Percentiles rank a stretch among this genome's conserved stretches.
Conservation (phyloP, 2,113 vertebrate genomes). For the Sterna hirundo region DNA sequence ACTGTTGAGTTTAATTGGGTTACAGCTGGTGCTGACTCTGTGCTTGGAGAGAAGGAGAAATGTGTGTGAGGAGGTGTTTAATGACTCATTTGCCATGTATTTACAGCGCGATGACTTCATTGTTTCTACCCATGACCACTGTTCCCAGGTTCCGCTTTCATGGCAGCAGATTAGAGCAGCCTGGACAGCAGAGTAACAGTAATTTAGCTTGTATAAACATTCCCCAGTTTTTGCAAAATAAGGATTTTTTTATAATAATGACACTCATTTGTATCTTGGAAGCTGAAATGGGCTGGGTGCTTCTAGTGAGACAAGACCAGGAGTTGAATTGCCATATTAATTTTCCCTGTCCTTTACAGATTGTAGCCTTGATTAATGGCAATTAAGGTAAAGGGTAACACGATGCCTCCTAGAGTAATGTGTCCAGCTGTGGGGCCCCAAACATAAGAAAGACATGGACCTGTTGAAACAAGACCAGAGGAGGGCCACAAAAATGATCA, state of each 20-base stretch:
- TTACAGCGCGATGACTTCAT: neutral
- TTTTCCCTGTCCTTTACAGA: neutral
- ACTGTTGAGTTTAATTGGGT: slow-evolving; percentile 24
- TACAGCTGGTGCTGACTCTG: neutral
- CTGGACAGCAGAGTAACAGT: neutral
- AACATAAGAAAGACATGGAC: neutral
- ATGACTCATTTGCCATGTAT: neutral
- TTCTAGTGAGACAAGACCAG: neutral
- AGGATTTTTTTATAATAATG: neutral
- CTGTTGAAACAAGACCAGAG: neutral
- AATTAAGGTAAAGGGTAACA: neutral
- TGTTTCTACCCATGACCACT: neutral
- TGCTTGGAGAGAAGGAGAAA: neutral
- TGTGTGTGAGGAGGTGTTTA: neutral
- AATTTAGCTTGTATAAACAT: neutral
- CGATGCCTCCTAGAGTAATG: neutral
- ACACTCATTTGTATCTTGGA: neutral
- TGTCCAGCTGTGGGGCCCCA: no score
- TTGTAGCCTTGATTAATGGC: neutral
- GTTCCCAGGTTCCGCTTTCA: neutral
- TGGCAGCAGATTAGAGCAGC: neutral
- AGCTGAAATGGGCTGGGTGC: neutral
- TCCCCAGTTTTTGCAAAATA: neutral
- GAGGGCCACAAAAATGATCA: neutral
- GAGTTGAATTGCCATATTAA: neutral